Evolutionary conservation across 2,888 invertebrate genomes (phyloP).

Genomic region (Pseudococcus longispinus): DNA sequence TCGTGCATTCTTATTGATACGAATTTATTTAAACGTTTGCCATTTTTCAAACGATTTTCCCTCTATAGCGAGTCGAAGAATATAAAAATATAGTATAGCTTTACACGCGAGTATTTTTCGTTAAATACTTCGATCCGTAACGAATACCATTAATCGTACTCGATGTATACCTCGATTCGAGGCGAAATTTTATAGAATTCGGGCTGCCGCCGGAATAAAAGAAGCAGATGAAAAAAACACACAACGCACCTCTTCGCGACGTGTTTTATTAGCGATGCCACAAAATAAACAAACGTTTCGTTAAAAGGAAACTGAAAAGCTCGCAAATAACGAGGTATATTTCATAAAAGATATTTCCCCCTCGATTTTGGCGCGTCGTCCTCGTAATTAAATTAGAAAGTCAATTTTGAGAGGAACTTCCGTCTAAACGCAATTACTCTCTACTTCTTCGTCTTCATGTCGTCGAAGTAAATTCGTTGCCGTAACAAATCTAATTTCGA

Average conservation of each 20-base stretch:
- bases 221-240: not conserved
- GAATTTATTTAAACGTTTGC: constrained; percentile 36
- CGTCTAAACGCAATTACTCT: constrained; percentile 43
- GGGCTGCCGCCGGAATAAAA: not conserved
- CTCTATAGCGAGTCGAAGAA: not conserved
- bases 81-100: not conserved
- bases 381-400: constrained; percentile 39
- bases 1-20: constrained; percentile 6
- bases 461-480: constrained; percentile 31
- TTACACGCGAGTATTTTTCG: not conserved
- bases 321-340: constrained; percentile 43
- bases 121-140: constrained; percentile 24
- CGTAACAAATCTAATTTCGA: constrained; percentile 32
- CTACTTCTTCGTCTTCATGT: constrained; percentile 5
- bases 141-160: constrained; percentile 22
- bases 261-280: not conserved
- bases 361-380: constrained; percentile 19
- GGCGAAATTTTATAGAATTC: not conserved
- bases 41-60: constrained; percentile 38
- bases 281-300: constrained; percentile 41
- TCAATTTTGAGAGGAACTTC: constrained; percentile 43
- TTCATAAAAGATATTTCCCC: constrained; percentile 39
- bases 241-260: not conserved
- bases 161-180: not conserved
- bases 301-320: constrained; percentile 43